Percentiles rank a stretch among this genome's conserved stretches.
These are phyloP conservation scores for Dryomyza anilis DNA, from an alignment of 2,888 invertebrate species.

Conservation along the genomic window DNA sequence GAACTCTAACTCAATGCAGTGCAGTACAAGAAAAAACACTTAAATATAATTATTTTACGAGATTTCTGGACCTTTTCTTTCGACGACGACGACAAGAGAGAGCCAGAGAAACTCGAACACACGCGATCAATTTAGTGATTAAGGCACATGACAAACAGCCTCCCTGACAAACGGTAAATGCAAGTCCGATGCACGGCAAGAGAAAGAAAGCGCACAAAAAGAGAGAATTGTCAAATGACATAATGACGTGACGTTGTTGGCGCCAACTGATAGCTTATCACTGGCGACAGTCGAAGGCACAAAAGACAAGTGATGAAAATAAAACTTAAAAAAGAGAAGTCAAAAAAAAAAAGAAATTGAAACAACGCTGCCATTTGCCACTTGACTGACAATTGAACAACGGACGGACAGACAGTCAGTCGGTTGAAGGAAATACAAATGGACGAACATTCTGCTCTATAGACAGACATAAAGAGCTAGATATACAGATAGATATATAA, in stretches of 20 bases:
- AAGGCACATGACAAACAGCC: slow-evolving; percentile 10
- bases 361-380: slow-evolving; percentile 12
- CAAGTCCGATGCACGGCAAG: background rate
- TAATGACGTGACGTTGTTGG: slow-evolving; percentile 38
- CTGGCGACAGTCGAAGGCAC: slow-evolving; percentile 32
- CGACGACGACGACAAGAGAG: background rate
- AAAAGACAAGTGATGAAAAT: slow-evolving; percentile 19
- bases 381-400: slow-evolving; percentile 12
- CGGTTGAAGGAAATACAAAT: background rate
- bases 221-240: slow-evolving; percentile 28
- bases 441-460: no score
- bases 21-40: slow-evolving; percentile 15
- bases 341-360: background rate
- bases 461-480: no score
- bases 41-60: no score
- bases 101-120: background rate
- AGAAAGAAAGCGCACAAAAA: background rate
- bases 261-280: slow-evolving; percentile 45
- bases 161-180: background rate
- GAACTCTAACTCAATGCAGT: background rate
- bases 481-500: no score
- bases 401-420: slow-evolving; percentile 1
- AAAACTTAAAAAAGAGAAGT: background rate
- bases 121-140: slow-evolving; percentile 20
- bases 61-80: no score